These are phyloP conservation scores for Archocentrus centrarchus DNA, from an alignment of 2,113 vertebrate species.

Conservation along the genomic window DNA sequence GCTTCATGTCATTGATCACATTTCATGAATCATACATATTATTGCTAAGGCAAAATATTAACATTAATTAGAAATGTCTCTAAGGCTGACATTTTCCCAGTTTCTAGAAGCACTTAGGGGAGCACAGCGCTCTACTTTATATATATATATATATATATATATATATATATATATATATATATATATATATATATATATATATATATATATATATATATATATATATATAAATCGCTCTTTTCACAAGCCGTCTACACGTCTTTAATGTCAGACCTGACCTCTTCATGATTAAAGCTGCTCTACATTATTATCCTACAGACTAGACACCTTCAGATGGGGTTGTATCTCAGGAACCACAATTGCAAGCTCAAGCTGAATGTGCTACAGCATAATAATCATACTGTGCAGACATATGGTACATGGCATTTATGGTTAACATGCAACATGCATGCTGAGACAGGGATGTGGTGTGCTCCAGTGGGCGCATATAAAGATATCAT, in stretches of 20 bases:
- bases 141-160: no score
- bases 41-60: constrained; percentile 41
- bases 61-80: constrained; percentile 35
- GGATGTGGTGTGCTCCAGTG: constrained; percentile 16
- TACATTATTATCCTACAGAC: constrained; percentile 27
- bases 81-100: background rate
- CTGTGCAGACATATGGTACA: constrained; percentile 18
- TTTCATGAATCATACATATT: constrained; percentile 47
- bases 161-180: no score
- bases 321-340: constrained; percentile 18
- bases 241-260: constrained; percentile 13
- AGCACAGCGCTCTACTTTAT: background rate
- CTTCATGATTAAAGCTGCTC: constrained; percentile 42
- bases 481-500: constrained; percentile 24
- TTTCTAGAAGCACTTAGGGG: background rate
- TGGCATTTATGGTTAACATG: constrained; percentile 51
- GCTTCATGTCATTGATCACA: constrained; percentile 45
- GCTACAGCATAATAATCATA: constrained; percentile 21
- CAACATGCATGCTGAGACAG: constrained; percentile 32
- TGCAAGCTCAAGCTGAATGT: constrained; percentile 2
- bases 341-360: constrained; percentile 3
- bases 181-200: background rate
- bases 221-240: background rate
- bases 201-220: no score
- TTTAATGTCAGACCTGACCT: constrained; percentile 48